Base-by-base conservation (phyloP, 2,113 vertebrate species). In the Piaya cayana region DNA sequence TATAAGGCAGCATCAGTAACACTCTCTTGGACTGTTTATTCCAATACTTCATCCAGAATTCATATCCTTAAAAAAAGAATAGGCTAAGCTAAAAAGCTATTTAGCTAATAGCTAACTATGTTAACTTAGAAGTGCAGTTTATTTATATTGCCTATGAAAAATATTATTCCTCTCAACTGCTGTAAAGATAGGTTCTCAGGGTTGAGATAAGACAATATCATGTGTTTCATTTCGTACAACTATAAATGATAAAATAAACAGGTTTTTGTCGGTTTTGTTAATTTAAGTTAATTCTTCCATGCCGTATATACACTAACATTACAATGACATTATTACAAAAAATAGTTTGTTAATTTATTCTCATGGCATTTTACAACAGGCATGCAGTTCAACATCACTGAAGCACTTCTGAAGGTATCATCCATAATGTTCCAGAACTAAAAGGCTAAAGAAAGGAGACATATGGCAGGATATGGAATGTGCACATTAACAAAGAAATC, bases 141-240 rank as follows among this genome's bases (percentile, higher is more conserved):
- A 71, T 88, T 86, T 90, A 53, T 82, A 86, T 16, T 78, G 77
- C 82, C 77, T 82, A 20, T 59, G 65, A 82, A 92, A 72, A 92
- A 82, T 25, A 86, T 58, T 88, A 78, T 68, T 78, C 59, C 59
- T 52, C 37, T 56, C 49, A 69, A 47, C n/a, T 64, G n/a, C 65
- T 34, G 49, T 37, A 49, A 68, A 71, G 52, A 76, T 39, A 68
- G 19, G 60, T 78, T 89, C 42, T 68, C 26, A 30, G 26, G 55
- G 50, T 74, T 82, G 64, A 78, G 67, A 27, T 43, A 92, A 55
- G 53, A 45, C 72, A 39, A 72, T 37, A 56, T 39, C 18, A 34
- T 11, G 18, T 78, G 32, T 47, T 37, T 47, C 32, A 69, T 68
- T 77, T 74, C 82, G 82, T 72, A 68, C 11, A 29, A 39, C 53